Conservation (phyloP, 1,140 invertebrate genomes). For the Elymnias hypermnestra region DNA sequence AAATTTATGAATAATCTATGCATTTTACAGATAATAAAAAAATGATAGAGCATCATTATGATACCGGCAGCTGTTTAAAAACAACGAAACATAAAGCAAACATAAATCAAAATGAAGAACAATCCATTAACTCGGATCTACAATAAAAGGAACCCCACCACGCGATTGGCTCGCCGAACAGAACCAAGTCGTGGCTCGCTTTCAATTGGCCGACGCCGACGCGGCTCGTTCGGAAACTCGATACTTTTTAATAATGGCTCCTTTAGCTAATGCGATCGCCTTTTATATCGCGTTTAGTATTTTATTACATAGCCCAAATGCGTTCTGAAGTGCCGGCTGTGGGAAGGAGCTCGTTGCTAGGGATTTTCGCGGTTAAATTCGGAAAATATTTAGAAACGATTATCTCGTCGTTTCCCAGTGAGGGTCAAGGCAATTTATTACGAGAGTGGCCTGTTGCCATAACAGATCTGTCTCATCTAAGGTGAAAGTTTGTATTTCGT, state of each 20-base stretch:
- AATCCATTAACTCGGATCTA: constrained; percentile 69
- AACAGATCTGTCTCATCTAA: too few species aligned
- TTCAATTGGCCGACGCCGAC: constrained; percentile 47
- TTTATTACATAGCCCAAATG: constrained; percentile 69
- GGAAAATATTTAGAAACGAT: constrained; percentile 26
- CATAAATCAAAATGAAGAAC: constrained; percentile 71
- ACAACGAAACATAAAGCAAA: constrained; percentile 47
- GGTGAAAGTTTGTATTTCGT: too few species aligned
- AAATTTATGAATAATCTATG: too few species aligned
- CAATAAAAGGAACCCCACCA: constrained; percentile 50
- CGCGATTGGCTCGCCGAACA: constrained; percentile 43
- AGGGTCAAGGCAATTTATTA: neutral
- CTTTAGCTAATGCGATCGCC: constrained; percentile 70
- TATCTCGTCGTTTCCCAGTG: neutral
- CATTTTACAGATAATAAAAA: neutral
- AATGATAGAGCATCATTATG: constrained; percentile 5
- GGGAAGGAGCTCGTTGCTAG: constrained; percentile 43
- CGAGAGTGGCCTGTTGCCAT: too few species aligned
- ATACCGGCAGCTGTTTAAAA: constrained; percentile 16
- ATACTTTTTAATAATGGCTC: constrained; percentile 76
- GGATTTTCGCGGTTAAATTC: constrained; percentile 42
- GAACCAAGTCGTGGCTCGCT: neutral
- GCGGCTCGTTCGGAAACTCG: constrained; percentile 60
- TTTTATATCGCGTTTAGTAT: constrained; percentile 67
- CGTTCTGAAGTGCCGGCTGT: constrained; percentile 49